Evolutionary conservation across 2,888 invertebrate genomes (phyloP).

Genomic region (Chrysina gloriosa): DNA sequence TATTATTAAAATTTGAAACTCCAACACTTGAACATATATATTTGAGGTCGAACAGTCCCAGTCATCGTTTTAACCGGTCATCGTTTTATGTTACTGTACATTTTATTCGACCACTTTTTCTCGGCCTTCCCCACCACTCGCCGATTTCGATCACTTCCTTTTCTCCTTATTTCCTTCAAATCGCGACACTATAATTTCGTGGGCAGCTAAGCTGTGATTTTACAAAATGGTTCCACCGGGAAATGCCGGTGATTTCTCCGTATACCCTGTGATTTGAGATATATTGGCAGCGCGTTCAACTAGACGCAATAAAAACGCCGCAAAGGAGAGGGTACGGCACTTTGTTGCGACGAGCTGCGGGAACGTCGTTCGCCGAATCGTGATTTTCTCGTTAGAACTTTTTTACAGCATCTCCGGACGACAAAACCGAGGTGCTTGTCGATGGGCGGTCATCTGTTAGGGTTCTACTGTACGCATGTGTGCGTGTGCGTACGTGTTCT

Average conservation of each 20-base stretch:
- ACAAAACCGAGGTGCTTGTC: background rate
- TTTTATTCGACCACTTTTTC: background rate
- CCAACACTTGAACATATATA: too few relatives aligned
- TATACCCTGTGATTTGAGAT: constrained; percentile 66
- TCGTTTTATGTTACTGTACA: background rate
- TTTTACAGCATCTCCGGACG: constrained; percentile 41
- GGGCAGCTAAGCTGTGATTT: constrained; percentile 65
- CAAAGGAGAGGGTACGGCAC: constrained; percentile 51
- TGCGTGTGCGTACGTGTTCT: too few relatives aligned
- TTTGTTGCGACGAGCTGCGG: constrained; percentile 49
- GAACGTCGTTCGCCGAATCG: constrained; percentile 52
- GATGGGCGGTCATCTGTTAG: too few relatives aligned
- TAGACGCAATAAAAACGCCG: constrained; percentile 65
- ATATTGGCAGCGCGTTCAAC: constrained; percentile 65
- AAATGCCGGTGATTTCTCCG: constrained; percentile 62
- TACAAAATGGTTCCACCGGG: constrained; percentile 63
- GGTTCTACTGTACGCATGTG: background rate
- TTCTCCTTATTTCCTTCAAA: background rate
- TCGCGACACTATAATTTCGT: constrained; percentile 64
- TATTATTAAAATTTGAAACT: too few relatives aligned
- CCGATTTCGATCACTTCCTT: background rate
- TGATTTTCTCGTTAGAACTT: constrained; percentile 56
- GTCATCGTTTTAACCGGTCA: too few relatives aligned
- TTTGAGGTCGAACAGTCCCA: too few relatives aligned
- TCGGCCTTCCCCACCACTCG: background rate